Conservation (phyloP, 2,113 vertebrate species). For the Bujurquina vittata region DNA sequence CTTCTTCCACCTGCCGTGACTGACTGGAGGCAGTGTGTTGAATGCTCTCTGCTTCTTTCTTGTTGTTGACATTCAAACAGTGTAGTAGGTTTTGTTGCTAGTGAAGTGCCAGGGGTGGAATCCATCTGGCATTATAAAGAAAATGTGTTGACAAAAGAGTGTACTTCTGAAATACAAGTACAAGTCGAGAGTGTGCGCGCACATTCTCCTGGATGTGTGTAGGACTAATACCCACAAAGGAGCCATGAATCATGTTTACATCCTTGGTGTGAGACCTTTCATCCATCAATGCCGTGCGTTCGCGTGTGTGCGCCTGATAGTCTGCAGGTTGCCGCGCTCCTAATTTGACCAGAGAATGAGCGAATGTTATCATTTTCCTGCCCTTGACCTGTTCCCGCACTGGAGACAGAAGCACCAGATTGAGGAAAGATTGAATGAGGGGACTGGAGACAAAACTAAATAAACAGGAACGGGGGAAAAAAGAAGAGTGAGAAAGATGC, state of each 20-base stretch:
- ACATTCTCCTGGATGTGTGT: conserved; percentile 16
- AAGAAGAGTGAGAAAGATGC: background rate
- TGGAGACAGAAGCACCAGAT: conserved; percentile 49
- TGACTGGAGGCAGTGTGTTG: conserved; percentile 72
- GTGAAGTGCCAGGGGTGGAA: conserved; percentile 70
- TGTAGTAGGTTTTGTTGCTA: conserved; percentile 58
- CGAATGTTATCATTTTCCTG: conserved; percentile 76
- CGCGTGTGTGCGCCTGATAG: conserved; percentile 24
- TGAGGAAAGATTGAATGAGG: conserved; percentile 63
- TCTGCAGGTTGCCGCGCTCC: conserved; percentile 23
- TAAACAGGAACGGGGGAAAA: conserved; percentile 18
- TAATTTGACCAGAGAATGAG: conserved; percentile 72
- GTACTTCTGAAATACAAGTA: conserved; percentile 39
- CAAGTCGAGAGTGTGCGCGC: background rate
- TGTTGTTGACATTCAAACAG: conserved; percentile 68
- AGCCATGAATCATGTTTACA: conserved; percentile 71
- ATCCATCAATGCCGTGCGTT: conserved; percentile 61
- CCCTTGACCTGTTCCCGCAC: conserved; percentile 70
- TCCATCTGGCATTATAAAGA: conserved; percentile 54
- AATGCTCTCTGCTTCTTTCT: conserved; percentile 56
- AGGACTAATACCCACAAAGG: conserved; percentile 48
- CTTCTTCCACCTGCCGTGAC: conserved; percentile 67
- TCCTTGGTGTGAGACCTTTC: conserved; percentile 55
- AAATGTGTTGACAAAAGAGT: conserved; percentile 58
- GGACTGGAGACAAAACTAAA: conserved; percentile 43